phyloP scores from a whole-genome alignment of 2,113 vertebrate genomes.

The Pelecanoides urinatrix region DNA sequence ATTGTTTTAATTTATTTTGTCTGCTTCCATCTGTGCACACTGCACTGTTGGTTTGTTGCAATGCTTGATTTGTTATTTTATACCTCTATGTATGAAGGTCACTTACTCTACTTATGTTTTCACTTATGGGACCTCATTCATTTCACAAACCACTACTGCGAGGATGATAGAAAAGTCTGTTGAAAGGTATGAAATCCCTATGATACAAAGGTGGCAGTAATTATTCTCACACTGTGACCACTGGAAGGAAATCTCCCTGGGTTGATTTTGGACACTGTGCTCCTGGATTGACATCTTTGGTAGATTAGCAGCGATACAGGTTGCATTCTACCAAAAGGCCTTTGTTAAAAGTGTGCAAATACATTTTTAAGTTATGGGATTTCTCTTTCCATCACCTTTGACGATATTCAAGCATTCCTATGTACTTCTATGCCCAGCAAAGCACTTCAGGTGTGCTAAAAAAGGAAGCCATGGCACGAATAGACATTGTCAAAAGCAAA shows the following conservation, averaged over 20 bases:
- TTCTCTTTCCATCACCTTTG: neutral
- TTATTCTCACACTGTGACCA: conserved; percentile 11
- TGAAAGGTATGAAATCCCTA: conserved; percentile 16
- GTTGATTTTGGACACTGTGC: neutral
- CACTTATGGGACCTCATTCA: conserved; percentile 26
- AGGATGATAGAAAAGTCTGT: conserved; percentile 10
- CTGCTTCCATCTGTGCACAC: neutral
- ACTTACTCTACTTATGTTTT: conserved; percentile 36
- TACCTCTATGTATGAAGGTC: conserved; percentile 1
- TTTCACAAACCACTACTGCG: conserved; percentile 21
- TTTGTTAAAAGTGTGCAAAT: neutral
- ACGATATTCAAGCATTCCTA: neutral
- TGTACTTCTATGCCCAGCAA: neutral
- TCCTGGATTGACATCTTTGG: neutral
- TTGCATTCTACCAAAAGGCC: neutral
- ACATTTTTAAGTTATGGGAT: neutral
- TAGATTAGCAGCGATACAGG: neutral
- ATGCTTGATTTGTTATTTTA: conserved; percentile 45
- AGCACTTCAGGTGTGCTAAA: neutral
- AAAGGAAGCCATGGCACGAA: neutral
- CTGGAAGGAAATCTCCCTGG: neutral
- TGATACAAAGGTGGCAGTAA: conserved; percentile 4
- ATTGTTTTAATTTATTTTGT: conserved; percentile 31
- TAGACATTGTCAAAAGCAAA: neutral
- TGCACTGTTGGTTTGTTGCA: neutral